Evolutionary conservation across 2,888 invertebrate species (phyloP), one percentile per base, ranked within the genome.

Genomic region (Ichneumoninae sp.): DNA sequence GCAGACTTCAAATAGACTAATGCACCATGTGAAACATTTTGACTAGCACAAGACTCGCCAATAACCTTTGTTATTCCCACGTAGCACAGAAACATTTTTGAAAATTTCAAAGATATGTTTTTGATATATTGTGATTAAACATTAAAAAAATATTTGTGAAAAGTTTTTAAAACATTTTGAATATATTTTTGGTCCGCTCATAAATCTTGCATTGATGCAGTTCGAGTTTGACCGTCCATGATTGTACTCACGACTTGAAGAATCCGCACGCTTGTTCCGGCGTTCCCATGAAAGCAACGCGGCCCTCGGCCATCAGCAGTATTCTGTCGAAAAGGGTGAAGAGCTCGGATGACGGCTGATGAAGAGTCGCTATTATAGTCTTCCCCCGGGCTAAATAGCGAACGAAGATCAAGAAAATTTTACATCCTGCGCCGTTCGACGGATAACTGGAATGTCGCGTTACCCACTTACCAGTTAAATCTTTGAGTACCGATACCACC

Each of bases 281-380:
- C 0, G 97, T 96, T 1, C 99, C 99, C 87, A 98, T 94, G 92
- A 97, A 98, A 0, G 98, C 98, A 0, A 97, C 97, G 86, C 98
- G 94, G 1, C 99, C 99, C 91, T 98, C 98, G 0, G 98, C 97
- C 96, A 99, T 96, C 82, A 99, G 95, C 10, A 98, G 94, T 72
- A 98, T 95, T 91, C 97, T 97, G 93, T 98, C 98, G 91, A 99
- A 99, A 94, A 98, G 96, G 26, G 97, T 96, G 92, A 97, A 99
- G 33, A 98, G 93, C 93, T 99, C 98, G 0, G 98, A 98, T 0
- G 98, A 98, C 0, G 99, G 99, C 93, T 99, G 99, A 94, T 99
- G 99, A 86, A 99, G 98, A 0, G 99, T 99, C 90, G 97, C 96
- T 33, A 99, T 95, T 76, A 99, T 96, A 0, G 98, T 98, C 94